Evolutionary conservation across 2,888 invertebrate species (phyloP).

Genomic region (Alloplasta piceator): DNA sequence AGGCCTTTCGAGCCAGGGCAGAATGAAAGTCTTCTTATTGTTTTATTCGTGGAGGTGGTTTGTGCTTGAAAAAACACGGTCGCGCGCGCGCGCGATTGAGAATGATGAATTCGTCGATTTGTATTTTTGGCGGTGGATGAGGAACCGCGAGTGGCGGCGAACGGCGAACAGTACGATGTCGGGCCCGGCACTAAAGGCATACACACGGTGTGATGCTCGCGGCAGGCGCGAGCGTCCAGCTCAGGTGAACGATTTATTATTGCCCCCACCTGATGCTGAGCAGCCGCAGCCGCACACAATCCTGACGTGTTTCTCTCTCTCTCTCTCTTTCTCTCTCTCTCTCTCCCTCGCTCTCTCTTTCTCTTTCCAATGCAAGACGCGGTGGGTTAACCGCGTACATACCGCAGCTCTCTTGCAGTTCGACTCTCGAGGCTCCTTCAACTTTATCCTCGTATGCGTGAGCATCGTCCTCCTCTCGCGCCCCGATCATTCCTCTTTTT

Average conservation of each 20-base stretch:
- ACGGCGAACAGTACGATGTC: constrained; percentile 76
- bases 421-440: constrained; percentile 34
- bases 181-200: constrained; percentile 77
- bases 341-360: constrained; percentile 27
- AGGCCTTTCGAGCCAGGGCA: too few relatives aligned
- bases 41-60: background rate
- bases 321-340: constrained; percentile 34
- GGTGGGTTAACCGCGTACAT: constrained; percentile 13
- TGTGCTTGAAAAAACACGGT: background rate
- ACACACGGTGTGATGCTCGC: constrained; percentile 54
- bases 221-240: constrained; percentile 64
- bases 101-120: background rate
- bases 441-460: constrained; percentile 14
- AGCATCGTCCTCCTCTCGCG: constrained; percentile 7
- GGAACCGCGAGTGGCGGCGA: background rate
- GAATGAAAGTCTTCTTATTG: background rate
- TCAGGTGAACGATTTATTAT: constrained; percentile 82
- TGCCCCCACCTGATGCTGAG: constrained; percentile 72
- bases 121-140: background rate
- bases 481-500: background rate
- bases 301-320: constrained; percentile 51
- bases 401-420: background rate
- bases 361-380: constrained; percentile 3
- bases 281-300: constrained; percentile 50
- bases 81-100: background rate